phyloP scores from a whole-genome alignment of 1,140 invertebrate genomes.

The Temnothorax curvispinosus region DNA sequence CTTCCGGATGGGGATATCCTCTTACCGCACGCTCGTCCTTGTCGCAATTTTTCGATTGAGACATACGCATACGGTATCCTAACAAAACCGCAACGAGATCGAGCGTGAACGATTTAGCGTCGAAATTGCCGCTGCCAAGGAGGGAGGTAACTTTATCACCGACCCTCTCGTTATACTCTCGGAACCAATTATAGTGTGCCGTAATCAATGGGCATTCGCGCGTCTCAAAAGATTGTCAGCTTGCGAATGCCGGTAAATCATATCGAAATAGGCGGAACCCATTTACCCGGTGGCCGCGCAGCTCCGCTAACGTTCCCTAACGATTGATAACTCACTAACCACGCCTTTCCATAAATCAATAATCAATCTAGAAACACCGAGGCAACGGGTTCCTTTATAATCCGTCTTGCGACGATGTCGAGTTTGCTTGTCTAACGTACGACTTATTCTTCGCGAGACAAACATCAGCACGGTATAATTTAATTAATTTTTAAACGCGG shows the following conservation, averaged over 20 bases:
- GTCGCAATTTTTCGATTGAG: constrained; percentile 33
- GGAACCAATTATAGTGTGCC: constrained; percentile 41
- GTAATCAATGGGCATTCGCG: constrained; percentile 40
- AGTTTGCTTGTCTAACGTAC: neutral
- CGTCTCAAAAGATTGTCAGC: constrained; percentile 54
- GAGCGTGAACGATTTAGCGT: constrained; percentile 19
- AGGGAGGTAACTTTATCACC: constrained; percentile 48
- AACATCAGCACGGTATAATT: neutral
- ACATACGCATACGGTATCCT: neutral
- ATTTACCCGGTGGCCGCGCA: constrained; percentile 44
- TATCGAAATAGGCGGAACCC: constrained; percentile 53
- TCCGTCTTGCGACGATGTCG: neutral
- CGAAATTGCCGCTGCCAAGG: constrained; percentile 35
- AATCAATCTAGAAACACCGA: constrained; percentile 35
- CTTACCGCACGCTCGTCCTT: neutral
- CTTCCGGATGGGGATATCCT: neutral
- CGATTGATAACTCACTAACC: constrained; percentile 48
- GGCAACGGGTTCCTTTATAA: neutral
- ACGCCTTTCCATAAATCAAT: constrained; percentile 58
- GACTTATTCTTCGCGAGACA: neutral
- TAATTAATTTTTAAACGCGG: constrained; percentile 2
- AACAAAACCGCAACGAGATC: constrained; percentile 28
- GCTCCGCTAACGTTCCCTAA: constrained; percentile 16
- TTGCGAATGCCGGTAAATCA: constrained; percentile 48
- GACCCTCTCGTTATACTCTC: constrained; percentile 43